Percentiles rank a stretch among this genome's conserved stretches.
Evolutionary conservation across 35 echinoderm and acorn worm genomes (phyloP).

Genomic region (Strongylocentrotus purpuratus): DNA sequence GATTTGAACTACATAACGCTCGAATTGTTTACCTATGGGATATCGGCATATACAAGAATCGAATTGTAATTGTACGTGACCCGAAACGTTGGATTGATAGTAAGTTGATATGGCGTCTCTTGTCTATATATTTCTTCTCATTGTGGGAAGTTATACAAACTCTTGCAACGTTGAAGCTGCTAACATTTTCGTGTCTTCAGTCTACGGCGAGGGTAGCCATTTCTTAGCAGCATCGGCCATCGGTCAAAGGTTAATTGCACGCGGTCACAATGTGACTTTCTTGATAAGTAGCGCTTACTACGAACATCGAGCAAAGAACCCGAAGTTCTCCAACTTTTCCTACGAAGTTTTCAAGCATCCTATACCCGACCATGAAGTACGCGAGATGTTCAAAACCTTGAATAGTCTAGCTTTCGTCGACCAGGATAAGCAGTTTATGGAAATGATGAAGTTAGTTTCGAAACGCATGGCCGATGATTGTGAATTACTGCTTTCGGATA

Average conservation of each 20-base stretch:
- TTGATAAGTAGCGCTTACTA: not conserved
- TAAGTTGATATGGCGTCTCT: too few relatives aligned
- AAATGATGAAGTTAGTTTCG: not conserved
- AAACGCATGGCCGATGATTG: not conserved
- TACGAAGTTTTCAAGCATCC: not conserved
- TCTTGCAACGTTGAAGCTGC: not conserved
- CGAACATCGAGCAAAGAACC: not conserved
- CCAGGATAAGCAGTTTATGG: not conserved
- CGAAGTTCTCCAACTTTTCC: not conserved
- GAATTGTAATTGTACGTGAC: too few relatives aligned
- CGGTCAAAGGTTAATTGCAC: not conserved
- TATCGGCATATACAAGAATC: too few relatives aligned
- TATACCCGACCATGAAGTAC: not conserved
- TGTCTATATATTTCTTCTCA: too few relatives aligned
- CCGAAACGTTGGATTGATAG: too few relatives aligned
- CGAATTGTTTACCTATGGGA: too few relatives aligned
- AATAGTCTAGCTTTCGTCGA: not conserved
- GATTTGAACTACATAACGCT: too few relatives aligned
- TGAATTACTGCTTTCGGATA: not conserved
- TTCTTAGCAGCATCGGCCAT: not conserved
- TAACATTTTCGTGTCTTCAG: not conserved
- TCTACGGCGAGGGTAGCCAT: constrained; percentile 27
- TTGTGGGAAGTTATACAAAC: too few relatives aligned
- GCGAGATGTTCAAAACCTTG: not conserved
- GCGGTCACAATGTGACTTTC: not conserved